A percentile compares a stretch with the other conserved stretches of the same genome.
Conservation (phyloP, 2,113 vertebrate genomes). For the Brevimyrus niger region DNA sequence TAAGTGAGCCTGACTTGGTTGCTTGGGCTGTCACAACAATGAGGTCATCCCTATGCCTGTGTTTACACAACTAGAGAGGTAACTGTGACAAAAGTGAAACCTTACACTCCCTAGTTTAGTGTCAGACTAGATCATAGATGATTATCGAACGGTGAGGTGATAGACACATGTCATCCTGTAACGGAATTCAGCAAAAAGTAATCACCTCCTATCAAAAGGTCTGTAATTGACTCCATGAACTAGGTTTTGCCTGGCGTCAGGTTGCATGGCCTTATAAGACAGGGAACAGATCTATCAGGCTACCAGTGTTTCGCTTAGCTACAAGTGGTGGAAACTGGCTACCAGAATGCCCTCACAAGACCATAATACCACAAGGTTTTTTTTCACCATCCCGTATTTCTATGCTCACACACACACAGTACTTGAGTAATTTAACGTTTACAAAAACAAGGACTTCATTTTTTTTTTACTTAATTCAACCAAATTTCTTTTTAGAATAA, state of each 20-base stretch:
- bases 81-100: conserved; percentile 29
- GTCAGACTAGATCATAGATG: background rate
- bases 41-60: conserved; percentile 52
- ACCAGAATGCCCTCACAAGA: background rate
- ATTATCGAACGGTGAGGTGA: background rate
- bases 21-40: conserved; percentile 57
- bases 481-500: background rate
- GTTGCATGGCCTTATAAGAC: conserved; percentile 22
- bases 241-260: background rate
- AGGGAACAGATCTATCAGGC: conserved; percentile 36
- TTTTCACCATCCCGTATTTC: background rate
- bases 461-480: background rate
- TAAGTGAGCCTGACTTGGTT: conserved; percentile 44
- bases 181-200: conserved; percentile 23
- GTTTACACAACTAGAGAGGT: conserved; percentile 25
- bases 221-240: conserved; percentile 1
- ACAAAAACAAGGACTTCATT: background rate
- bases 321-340: background rate
- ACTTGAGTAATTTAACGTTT: background rate
- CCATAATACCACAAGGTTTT: background rate
- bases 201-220: conserved; percentile 14
- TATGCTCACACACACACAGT: background rate
- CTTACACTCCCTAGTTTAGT: conserved; percentile 18
- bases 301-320: conserved; percentile 14
- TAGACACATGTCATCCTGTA: conserved; percentile 15